Conservation (phyloP, 2,888 invertebrate genomes). For the Aricia artaxerxes region DNA sequence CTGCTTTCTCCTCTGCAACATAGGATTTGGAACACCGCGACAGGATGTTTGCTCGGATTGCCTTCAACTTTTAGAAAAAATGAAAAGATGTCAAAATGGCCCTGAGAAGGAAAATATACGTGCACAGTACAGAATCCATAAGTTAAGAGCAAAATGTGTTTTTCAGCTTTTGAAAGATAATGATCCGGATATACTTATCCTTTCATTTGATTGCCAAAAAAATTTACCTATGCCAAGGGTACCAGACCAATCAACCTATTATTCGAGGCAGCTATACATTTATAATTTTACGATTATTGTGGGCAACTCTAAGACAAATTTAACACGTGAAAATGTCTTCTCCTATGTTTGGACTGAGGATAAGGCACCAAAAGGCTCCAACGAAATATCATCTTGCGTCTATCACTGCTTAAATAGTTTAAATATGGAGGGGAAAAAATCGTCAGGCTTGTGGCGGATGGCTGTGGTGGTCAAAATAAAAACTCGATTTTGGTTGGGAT, state of each 20-base stretch:
- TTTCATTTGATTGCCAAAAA: too few species aligned
- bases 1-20: background rate
- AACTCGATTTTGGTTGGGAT: slow-evolving; percentile 44
- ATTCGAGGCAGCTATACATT: slow-evolving; percentile 36
- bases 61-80: too few species aligned
- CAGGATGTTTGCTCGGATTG: too few species aligned
- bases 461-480: slow-evolving; percentile 46
- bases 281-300: slow-evolving; percentile 44
- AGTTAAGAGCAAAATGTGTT: too few species aligned
- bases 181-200: too few species aligned
- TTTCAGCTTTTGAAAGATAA: too few species aligned
- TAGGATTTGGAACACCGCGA: too few species aligned
- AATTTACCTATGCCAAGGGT: background rate
- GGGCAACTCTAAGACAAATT: slow-evolving; percentile 34
- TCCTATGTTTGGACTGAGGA: slow-evolving; percentile 44
- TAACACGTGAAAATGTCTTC: background rate
- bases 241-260: slow-evolving; percentile 36
- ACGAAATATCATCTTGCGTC: slow-evolving; percentile 41
- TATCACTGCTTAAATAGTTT: slow-evolving; percentile 45
- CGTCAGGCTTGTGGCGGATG: slow-evolving; percentile 42
- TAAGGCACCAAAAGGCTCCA: slow-evolving; percentile 34
- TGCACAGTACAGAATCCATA: too few species aligned
- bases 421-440: slow-evolving; percentile 39
- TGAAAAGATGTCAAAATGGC: background rate
- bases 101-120: too few species aligned